phyloP scores from a whole-genome alignment of 2,797 vertebrate genomes.

The Sylvia borin region DNA sequence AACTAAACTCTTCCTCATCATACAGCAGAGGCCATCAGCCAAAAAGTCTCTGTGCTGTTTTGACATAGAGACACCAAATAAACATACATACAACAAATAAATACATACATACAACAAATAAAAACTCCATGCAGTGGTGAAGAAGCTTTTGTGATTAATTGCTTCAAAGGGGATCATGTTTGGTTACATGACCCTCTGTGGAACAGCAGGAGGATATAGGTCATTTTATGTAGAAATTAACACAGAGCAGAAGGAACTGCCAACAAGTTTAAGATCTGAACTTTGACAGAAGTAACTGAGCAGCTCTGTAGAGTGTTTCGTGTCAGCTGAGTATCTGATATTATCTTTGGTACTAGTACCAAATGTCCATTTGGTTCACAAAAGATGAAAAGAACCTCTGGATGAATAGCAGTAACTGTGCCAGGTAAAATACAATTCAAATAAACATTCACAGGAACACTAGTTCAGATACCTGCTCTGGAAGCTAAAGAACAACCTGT shows the following conservation, averaged over 20 bases:
- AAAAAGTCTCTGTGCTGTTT: neutral
- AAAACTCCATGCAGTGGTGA: neutral
- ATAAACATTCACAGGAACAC: neutral
- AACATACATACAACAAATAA: no score
- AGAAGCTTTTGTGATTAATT: neutral
- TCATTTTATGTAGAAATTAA: neutral
- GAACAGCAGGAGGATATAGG: neutral
- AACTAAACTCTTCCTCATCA: neutral
- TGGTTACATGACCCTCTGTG: neutral
- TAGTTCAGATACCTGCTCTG: neutral
- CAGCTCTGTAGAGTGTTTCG: neutral
- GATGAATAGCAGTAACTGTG: slow-evolving; percentile 8
- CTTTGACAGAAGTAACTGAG: neutral
- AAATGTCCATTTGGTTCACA: slow-evolving; percentile 12
- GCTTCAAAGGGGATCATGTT: neutral
- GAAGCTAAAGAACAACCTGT: slow-evolving; percentile 24
- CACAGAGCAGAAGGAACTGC: neutral
- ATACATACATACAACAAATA: neutral
- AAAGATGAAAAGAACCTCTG: slow-evolving; percentile 45
- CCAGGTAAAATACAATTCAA: slow-evolving; percentile 32
- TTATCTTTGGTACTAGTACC: slow-evolving; percentile 17
- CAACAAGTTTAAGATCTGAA: neutral
- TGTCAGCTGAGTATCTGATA: neutral
- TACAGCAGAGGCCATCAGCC: neutral
- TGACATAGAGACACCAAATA: neutral